phyloP scores from a whole-genome alignment of 1,140 invertebrate species.

The Tetragnatha versicolor region DNA sequence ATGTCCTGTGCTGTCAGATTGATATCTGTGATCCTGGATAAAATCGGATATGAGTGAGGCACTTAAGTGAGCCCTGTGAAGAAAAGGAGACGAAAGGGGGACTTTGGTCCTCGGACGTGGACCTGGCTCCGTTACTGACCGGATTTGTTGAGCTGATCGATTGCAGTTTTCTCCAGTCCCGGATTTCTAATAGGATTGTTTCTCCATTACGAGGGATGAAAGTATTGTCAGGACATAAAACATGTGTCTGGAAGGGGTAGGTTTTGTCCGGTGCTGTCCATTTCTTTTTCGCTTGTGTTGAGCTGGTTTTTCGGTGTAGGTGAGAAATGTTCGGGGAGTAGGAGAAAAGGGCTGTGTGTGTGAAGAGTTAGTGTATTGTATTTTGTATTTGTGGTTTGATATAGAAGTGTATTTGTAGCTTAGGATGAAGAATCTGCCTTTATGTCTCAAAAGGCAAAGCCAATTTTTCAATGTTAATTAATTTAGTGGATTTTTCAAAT shows the following conservation, averaged over 20 bases:
- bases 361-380: no score
- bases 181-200: background rate
- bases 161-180: background rate
- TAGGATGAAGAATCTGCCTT: no score
- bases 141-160: background rate
- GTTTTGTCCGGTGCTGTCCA: no score
- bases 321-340: no score
- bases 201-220: slow-evolving; percentile 6
- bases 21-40: slow-evolving; percentile 19
- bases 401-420: no score
- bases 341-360: no score
- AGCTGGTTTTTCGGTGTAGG: no score
- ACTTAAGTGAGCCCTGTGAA: slow-evolving; percentile 11
- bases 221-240: background rate
- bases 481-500: no score
- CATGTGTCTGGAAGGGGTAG: background rate
- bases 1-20: slow-evolving; percentile 10
- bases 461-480: no score
- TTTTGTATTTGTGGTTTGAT: no score
- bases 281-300: no score
- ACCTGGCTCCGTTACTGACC: background rate
- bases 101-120: background rate
- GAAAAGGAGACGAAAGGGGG: background rate
- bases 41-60: slow-evolving; percentile 34
- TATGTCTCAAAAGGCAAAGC: no score